Percentiles rank a stretch among this genome's conserved stretches.
These are phyloP conservation scores for Bombyx mandarina DNA, from an alignment of 1,140 invertebrate species.

Conservation along the genomic window DNA sequence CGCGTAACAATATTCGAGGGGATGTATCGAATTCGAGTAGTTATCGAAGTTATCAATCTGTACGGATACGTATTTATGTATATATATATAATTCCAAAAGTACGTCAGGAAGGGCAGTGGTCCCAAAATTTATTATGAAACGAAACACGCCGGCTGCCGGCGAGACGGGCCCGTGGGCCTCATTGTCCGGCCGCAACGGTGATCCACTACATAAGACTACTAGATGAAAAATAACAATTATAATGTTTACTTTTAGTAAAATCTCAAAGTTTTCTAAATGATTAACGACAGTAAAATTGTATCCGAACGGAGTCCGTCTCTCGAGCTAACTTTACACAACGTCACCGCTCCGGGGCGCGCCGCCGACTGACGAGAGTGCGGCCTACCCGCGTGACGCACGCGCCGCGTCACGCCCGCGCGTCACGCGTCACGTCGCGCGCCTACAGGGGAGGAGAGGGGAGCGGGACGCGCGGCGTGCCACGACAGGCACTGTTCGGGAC, in stretches of 20 bases:
- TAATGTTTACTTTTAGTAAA: slow-evolving; percentile 26
- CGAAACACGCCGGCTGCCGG: slow-evolving; percentile 40
- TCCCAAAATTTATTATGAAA: slow-evolving; percentile 66
- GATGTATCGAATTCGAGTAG: too few relatives aligned
- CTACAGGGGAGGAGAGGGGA: slow-evolving; percentile 28
- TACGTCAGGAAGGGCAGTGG: slow-evolving; percentile 11
- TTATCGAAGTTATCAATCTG: too few relatives aligned
- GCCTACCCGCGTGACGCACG: too few relatives aligned
- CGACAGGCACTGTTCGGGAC: slow-evolving; percentile 12
- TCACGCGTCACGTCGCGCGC: too few relatives aligned
- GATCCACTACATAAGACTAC: slow-evolving; percentile 42
- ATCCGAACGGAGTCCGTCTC: slow-evolving; percentile 10
- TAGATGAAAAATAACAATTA: slow-evolving; percentile 31
- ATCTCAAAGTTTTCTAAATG: slow-evolving; percentile 19
- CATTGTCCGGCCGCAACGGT: slow-evolving; percentile 19
- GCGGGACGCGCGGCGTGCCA: slow-evolving; percentile 23
- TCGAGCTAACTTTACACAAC: slow-evolving; percentile 57
- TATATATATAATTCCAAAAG: neutral
- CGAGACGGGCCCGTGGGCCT: slow-evolving; percentile 19
- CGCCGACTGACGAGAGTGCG: too few relatives aligned
- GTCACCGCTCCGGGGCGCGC: slow-evolving; percentile 38
- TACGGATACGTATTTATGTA: neutral
- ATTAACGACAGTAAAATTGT: slow-evolving; percentile 1
- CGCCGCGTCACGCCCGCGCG: too few relatives aligned
- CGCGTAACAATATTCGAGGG: too few relatives aligned